Conservation (phyloP, 2,113 vertebrate species). For the Corythoichthys haematopterus region DNA sequence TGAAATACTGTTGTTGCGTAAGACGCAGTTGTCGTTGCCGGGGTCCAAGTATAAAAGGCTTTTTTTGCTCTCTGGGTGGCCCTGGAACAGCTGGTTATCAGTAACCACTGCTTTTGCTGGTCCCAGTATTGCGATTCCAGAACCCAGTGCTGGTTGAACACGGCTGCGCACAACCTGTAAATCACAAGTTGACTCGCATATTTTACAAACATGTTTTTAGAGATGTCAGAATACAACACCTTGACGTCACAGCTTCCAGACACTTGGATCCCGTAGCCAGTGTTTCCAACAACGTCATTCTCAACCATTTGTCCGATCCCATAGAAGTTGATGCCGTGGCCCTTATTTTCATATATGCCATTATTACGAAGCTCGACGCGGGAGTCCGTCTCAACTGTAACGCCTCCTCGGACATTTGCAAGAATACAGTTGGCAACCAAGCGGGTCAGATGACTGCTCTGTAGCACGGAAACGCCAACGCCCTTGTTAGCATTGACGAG, state of each 20-base stretch:
- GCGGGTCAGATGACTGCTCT: constrained; percentile 80
- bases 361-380: constrained; percentile 83
- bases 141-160: constrained; percentile 79
- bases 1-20: constrained; percentile 80
- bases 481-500: constrained; percentile 77
- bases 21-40: constrained; percentile 70
- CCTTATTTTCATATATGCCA: constrained; percentile 82
- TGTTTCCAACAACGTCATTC: constrained; percentile 85
- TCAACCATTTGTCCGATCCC: constrained; percentile 80
- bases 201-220: neutral
- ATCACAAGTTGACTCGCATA: neutral
- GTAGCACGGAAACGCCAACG: constrained; percentile 76
- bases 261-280: constrained; percentile 77
- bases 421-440: constrained; percentile 83
- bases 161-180: constrained; percentile 82
- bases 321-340: constrained; percentile 76
- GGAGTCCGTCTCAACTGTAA: constrained; percentile 79
- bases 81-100: constrained; percentile 86
- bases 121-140: constrained; percentile 79
- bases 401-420: constrained; percentile 75
- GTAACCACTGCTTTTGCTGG: constrained; percentile 79
- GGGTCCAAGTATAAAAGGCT: constrained; percentile 70
- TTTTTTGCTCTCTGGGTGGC: constrained; percentile 73
- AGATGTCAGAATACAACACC: constrained; percentile 55
- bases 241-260: constrained; percentile 78